Conservation (phyloP, 2,888 invertebrate species). For the Drosophila ezoana region DNA sequence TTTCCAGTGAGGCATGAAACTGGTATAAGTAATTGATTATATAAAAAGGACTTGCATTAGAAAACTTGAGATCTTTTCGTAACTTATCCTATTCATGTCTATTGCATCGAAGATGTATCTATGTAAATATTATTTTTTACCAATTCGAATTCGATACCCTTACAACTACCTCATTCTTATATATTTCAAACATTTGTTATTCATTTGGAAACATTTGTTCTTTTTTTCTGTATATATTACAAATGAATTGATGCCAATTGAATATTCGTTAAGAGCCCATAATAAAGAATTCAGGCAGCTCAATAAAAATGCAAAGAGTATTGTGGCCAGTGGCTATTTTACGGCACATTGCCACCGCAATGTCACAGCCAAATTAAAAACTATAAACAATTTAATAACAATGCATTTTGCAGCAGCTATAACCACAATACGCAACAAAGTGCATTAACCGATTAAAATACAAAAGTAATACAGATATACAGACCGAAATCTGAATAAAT, state of each 20-base stretch:
- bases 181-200: background rate
- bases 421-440: slow-evolving; percentile 22
- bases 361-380: slow-evolving; percentile 30
- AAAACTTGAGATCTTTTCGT: too few relatives aligned
- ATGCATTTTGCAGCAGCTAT: slow-evolving; percentile 6
- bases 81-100: too few relatives aligned
- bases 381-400: slow-evolving; percentile 40
- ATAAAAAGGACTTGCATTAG: too few relatives aligned
- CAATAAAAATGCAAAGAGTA: slow-evolving; percentile 11
- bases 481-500: background rate
- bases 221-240: background rate
- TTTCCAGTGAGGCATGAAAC: too few relatives aligned
- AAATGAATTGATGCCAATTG: slow-evolving; percentile 11
- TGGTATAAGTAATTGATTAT: too few relatives aligned
- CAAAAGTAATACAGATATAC: slow-evolving; percentile 10
- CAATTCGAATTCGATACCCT: too few relatives aligned
- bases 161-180: too few relatives aligned
- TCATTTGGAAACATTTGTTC: too few relatives aligned
- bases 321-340: slow-evolving; percentile 16
- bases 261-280: slow-evolving; percentile 13
- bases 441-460: slow-evolving; percentile 7
- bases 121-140: too few relatives aligned
- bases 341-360: slow-evolving; percentile 9
- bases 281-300: slow-evolving; percentile 18
- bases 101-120: too few relatives aligned